Evolutionary conservation across 2,113 vertebrate species (phyloP).

Genomic region (Microcebus jonahi): DNA sequence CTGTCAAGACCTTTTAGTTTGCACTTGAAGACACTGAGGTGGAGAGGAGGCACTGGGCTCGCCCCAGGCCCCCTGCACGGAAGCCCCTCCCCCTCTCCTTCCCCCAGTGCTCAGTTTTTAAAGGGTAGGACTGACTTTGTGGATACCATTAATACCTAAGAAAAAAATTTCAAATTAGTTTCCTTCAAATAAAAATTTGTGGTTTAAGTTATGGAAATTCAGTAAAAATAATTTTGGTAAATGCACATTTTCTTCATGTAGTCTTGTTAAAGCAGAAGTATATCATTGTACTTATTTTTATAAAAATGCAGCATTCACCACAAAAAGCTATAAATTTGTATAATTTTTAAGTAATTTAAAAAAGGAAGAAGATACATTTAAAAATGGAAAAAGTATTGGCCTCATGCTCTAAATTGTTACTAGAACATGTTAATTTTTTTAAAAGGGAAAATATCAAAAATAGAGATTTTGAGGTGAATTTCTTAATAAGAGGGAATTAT

Average conservation of each 20-base stretch:
- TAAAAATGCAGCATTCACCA: not conserved
- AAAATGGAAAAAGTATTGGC: not conserved
- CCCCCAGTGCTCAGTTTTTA: not conserved
- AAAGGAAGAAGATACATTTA: not conserved
- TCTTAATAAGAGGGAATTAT: not conserved
- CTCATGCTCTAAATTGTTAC: not conserved
- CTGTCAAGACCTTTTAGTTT: not conserved
- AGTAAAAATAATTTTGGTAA: not conserved
- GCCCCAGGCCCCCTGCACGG: accelerated
- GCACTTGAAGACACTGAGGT: not conserved
- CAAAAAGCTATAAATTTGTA: not conserved
- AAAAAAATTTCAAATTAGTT: not conserved
- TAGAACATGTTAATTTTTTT: not conserved
- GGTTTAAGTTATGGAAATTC: not conserved
- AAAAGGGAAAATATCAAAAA: not conserved
- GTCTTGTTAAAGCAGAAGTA: not conserved
- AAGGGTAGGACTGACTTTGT: not conserved
- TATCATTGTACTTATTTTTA: not conserved
- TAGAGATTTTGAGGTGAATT: not conserved
- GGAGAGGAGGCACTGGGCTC: accelerated
- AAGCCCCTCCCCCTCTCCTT: not conserved
- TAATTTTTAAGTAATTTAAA: conserved; percentile 23
- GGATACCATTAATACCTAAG: not conserved
- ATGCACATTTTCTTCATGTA: not conserved
- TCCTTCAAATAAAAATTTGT: conserved; percentile 1